Conservation (phyloP, 2,888 invertebrate species). For the Tridacna gigas region DNA sequence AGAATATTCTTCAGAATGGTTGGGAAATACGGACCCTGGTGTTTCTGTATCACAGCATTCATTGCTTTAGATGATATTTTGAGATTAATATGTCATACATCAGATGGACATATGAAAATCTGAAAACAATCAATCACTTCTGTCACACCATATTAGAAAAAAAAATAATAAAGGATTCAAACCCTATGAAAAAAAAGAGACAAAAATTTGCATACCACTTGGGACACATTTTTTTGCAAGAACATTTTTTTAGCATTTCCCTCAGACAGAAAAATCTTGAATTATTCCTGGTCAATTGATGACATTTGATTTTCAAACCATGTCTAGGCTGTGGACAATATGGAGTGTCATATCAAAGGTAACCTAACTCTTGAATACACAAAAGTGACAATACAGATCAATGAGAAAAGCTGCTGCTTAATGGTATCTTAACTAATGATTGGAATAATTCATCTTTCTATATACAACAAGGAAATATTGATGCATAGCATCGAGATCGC, state of each 20-base stretch:
- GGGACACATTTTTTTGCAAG: constrained; percentile 9
- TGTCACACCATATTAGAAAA: not conserved
- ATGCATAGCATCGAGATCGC: too few species aligned
- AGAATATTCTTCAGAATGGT: too few species aligned
- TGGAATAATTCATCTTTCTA: too few species aligned
- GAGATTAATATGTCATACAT: too few species aligned
- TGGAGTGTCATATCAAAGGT: constrained; percentile 1
- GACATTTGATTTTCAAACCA: constrained; percentile 9
- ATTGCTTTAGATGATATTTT: too few species aligned
- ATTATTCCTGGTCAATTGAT: not conserved
- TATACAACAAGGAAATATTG: too few species aligned
- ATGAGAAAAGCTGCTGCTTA: too few species aligned
- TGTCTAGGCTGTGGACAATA: not conserved
- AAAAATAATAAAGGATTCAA: not conserved
- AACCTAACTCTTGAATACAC: constrained; percentile 7
- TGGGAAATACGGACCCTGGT: too few species aligned
- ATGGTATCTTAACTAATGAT: too few species aligned
- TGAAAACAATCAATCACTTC: too few species aligned
- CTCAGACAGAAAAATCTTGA: not conserved
- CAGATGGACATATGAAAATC: too few species aligned
- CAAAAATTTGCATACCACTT: constrained; percentile 8
- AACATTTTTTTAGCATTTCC: not conserved
- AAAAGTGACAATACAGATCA: not conserved
- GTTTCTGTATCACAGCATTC: too few species aligned
- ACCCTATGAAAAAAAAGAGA: not conserved